phyloP scores from a whole-genome alignment of 1,140 invertebrate genomes.

The Harlomillsia oculata region DNA sequence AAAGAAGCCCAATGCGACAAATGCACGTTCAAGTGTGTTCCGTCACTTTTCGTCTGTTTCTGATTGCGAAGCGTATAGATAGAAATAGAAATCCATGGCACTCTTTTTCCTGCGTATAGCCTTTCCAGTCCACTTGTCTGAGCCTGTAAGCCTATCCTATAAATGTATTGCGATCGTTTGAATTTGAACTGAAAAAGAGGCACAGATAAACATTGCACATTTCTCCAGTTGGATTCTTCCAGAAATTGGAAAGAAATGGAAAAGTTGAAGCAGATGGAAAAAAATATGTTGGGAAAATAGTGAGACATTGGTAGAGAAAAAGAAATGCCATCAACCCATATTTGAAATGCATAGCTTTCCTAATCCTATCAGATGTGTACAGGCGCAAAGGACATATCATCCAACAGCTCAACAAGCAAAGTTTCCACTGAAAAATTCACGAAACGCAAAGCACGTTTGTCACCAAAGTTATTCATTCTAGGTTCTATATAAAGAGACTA shows the following conservation, averaged over 20 bases:
- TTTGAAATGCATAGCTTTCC: conserved; percentile 33
- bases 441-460: no score
- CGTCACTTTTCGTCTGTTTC: no score
- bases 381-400: not conserved
- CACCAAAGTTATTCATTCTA: no score
- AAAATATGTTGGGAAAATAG: not conserved
- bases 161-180: not conserved
- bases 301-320: conserved; percentile 6
- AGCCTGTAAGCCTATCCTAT: not conserved
- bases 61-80: no score
- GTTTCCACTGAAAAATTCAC: no score
- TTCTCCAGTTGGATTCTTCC: not conserved
- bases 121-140: no score
- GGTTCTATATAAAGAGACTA: no score
- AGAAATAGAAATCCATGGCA: no score
- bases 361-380: conserved; percentile 29
- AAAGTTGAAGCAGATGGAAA: not conserved
- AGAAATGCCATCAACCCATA: conserved; percentile 25
- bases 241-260: not conserved
- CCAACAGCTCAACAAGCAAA: no score
- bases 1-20: not conserved
- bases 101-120: no score
- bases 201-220: not conserved
- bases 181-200: not conserved
- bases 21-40: no score